phyloP scores from a whole-genome alignment of 2,888 invertebrate genomes.

The Phytoseiulus persimilis region DNA sequence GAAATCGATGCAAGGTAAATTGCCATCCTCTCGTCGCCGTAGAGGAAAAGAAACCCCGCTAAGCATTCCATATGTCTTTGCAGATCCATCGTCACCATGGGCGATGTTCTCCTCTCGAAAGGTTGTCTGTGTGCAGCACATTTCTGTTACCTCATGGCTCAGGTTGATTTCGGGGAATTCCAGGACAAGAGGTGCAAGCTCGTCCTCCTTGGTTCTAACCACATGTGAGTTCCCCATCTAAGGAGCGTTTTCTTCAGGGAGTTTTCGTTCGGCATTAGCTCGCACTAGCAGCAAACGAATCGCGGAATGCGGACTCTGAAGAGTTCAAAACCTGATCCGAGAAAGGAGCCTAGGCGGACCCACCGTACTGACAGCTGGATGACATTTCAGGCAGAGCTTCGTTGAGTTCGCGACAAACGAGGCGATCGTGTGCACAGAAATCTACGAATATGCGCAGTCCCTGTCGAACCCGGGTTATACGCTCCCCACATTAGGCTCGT shows the following conservation, averaged over 20 bases:
- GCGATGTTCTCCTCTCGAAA: constrained; percentile 50
- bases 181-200: constrained; percentile 59
- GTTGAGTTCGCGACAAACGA: constrained; percentile 65
- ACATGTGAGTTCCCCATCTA: constrained; percentile 48
- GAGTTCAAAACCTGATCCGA: not conserved
- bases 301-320: not conserved
- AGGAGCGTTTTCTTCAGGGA: too few species aligned
- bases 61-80: too few species aligned
- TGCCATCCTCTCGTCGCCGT: constrained; percentile 49
- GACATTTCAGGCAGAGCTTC: constrained; percentile 44
- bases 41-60: too few species aligned
- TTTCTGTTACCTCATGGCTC: constrained; percentile 87
- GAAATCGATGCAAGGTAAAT: constrained; percentile 68
- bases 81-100: constrained; percentile 14
- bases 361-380: too few species aligned
- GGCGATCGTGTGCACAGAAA: constrained; percentile 85
- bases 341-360: not conserved
- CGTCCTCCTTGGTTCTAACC: constrained; percentile 68
- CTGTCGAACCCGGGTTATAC: constrained; percentile 59
- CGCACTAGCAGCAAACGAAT: not conserved
- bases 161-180: constrained; percentile 58
- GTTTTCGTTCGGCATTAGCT: not conserved
- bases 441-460: constrained; percentile 83
- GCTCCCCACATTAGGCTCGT: constrained; percentile 57
- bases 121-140: constrained; percentile 84